Conservation (phyloP, 2,113 vertebrate species). For the Psettodes erumei region DNA sequence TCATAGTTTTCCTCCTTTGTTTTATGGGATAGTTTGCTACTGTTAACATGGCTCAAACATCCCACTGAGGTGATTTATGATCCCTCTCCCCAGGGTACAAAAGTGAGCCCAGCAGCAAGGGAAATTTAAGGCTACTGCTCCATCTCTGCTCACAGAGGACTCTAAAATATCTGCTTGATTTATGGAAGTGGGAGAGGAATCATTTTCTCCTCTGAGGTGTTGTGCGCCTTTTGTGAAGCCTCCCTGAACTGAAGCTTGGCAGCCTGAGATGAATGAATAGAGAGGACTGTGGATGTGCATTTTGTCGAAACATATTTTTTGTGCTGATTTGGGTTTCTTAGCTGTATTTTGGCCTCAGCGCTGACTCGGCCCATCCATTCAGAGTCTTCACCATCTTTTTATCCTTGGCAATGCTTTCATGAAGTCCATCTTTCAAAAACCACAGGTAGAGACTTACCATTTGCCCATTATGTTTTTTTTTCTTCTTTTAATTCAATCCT, state of each 20-base stretch:
- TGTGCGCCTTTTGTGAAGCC: conserved; percentile 32
- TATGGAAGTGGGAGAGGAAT: conserved; percentile 58
- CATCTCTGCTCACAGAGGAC: conserved; percentile 45
- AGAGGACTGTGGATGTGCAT: conserved; percentile 7
- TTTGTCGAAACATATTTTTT: conserved; percentile 33
- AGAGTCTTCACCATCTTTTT: conserved; percentile 4
- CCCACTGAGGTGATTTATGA: conserved; percentile 73
- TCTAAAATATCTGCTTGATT: conserved; percentile 77
- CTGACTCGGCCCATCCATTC: background rate
- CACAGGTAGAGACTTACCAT: background rate
- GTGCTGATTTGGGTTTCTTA: conserved; percentile 13
- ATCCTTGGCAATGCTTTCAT: background rate
- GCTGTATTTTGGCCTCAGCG: background rate
- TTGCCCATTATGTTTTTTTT: background rate
- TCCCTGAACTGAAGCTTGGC: conserved; percentile 39
- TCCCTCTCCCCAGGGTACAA: conserved; percentile 34
- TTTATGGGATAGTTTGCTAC: conserved; percentile 76
- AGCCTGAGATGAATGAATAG: conserved; percentile 24
- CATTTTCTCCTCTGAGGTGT: conserved; percentile 36
- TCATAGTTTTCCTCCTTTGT: conserved; percentile 38
- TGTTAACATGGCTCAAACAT: conserved; percentile 77
- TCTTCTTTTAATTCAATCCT: background rate
- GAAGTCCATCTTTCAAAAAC: conserved; percentile 27
- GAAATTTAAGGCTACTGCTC: conserved; percentile 71
- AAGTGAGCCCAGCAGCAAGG: conserved; percentile 42